These are phyloP conservation scores for Holacanthella duospinosa DNA, from an alignment of 2,888 invertebrate genomes.

Conservation along the genomic window DNA sequence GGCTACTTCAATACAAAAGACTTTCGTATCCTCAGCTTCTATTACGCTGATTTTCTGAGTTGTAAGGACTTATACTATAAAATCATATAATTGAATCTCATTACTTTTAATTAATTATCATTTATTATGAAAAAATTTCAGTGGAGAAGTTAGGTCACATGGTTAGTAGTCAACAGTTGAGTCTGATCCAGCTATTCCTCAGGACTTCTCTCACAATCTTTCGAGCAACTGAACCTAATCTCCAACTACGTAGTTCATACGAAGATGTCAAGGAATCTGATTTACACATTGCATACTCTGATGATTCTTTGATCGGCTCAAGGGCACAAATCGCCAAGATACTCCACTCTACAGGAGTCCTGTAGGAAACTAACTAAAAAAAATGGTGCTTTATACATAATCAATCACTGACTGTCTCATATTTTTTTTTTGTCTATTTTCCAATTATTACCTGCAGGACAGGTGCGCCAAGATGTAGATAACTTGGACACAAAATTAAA, in stretches of 20 bases:
- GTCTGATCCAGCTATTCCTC: background rate
- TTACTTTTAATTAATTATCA: background rate
- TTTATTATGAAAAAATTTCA: background rate
- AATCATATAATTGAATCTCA: background rate
- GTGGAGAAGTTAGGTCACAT: background rate
- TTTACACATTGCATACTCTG: background rate
- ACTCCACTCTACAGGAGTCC: background rate
- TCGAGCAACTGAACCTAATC: background rate
- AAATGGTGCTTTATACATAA: background rate
- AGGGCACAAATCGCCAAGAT: background rate
- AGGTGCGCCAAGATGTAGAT: background rate
- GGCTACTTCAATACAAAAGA: slow-evolving; percentile 70
- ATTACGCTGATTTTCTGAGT: slow-evolving; percentile 66
- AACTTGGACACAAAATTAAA: background rate
- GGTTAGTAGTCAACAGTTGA: background rate
- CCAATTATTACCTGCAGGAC: background rate
- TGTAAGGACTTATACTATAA: slow-evolving; percentile 44
- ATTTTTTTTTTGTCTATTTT: background rate
- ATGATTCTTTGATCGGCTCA: background rate
- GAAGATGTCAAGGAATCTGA: background rate
- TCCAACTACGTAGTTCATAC: background rate
- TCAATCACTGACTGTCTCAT: background rate
- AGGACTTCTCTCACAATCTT: background rate
- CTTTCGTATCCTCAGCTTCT: slow-evolving; percentile 65
- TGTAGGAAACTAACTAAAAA: background rate